These are phyloP conservation scores for Calonectris borealis DNA, from an alignment of 2,113 vertebrate species.

Conservation along the genomic window DNA sequence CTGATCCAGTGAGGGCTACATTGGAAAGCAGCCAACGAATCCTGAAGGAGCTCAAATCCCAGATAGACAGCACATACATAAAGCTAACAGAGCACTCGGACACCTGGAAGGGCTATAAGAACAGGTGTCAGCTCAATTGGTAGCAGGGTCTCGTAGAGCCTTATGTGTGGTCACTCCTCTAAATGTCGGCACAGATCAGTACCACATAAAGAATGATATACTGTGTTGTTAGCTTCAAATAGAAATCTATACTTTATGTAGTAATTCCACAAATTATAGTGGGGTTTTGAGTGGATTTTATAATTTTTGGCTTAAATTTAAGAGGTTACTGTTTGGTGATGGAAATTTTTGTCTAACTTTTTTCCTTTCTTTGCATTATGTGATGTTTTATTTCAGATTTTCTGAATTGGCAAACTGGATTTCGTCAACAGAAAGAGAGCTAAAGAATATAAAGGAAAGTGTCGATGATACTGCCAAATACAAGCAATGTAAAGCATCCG, in stretches of 20 bases:
- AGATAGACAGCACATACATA: slow-evolving; percentile 75
- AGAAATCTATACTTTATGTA: neutral
- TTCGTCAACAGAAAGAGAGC: slow-evolving; percentile 75
- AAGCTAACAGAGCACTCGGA: slow-evolving; percentile 84
- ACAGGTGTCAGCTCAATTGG: slow-evolving; percentile 74
- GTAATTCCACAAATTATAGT: neutral
- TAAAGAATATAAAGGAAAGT: slow-evolving; percentile 78
- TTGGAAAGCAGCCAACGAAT: slow-evolving; percentile 71
- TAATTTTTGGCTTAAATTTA: neutral
- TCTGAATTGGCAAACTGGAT: slow-evolving; percentile 87
- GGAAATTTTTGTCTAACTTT: neutral
- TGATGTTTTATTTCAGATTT: slow-evolving; percentile 77
- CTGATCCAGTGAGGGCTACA: slow-evolving; percentile 76
- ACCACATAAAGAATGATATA: neutral
- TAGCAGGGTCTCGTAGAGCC: neutral
- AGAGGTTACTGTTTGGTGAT: neutral
- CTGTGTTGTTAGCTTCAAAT: neutral
- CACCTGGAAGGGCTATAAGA: slow-evolving; percentile 88
- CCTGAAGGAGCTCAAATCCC: slow-evolving; percentile 79
- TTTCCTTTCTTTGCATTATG: neutral
- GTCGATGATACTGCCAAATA: slow-evolving; percentile 74
- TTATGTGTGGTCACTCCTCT: neutral
- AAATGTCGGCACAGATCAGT: neutral
- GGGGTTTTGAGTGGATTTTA: neutral
- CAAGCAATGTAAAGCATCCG: slow-evolving; percentile 70